phyloP scores from a whole-genome alignment of 2,888 invertebrate genomes.

The Candidula unifasciata region DNA sequence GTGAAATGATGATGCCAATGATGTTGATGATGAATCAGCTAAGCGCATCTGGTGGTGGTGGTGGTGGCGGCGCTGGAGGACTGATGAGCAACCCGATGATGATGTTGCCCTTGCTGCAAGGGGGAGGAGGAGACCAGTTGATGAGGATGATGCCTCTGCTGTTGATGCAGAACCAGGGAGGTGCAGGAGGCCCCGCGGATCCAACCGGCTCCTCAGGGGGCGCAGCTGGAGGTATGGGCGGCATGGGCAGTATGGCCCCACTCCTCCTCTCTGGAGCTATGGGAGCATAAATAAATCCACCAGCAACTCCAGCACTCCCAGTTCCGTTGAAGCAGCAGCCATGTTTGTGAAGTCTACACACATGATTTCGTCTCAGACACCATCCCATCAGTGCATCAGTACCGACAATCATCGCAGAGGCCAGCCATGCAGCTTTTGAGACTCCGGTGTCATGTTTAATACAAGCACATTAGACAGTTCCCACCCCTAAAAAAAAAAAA shows the following conservation, averaged over 20 bases:
- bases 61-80: slow-evolving; percentile 12
- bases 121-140: slow-evolving; percentile 33
- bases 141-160: background rate
- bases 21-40: slow-evolving; percentile 1
- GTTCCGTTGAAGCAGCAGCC: background rate
- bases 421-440: background rate
- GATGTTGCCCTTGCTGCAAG: slow-evolving; percentile 28
- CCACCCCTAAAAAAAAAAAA: background rate
- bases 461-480: background rate
- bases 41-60: background rate
- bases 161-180: slow-evolving; percentile 8
- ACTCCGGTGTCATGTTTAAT: background rate
- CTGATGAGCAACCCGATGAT: slow-evolving; percentile 38
- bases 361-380: background rate
- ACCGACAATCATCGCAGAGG: background rate
- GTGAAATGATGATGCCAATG: background rate
- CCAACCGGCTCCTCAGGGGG: slow-evolving; percentile 4
- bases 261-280: slow-evolving; percentile 32
- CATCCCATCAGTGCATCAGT: background rate
- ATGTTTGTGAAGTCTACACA: background rate
- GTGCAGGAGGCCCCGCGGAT: background rate
- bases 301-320: background rate
- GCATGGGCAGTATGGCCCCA: slow-evolving; percentile 28
- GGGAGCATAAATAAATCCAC: slow-evolving; percentile 9
- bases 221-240: background rate